Conservation (phyloP, 2,797 vertebrate species). For the Lindbergichthys nudifrons region DNA sequence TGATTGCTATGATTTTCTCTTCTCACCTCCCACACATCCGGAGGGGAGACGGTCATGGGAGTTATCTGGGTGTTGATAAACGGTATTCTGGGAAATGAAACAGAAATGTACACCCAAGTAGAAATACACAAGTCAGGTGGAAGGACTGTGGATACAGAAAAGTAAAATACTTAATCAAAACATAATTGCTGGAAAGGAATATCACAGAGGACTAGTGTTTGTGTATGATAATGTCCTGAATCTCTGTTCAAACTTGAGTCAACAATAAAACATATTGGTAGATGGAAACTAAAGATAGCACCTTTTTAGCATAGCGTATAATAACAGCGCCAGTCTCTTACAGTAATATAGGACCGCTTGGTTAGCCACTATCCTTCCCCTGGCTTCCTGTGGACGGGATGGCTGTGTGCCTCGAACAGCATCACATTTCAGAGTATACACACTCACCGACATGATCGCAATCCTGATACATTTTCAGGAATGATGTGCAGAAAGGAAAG, state of each 20-base stretch:
- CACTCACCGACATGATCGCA: conserved; percentile 22
- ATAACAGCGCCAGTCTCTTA: conserved; percentile 13
- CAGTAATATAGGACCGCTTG: conserved; percentile 42
- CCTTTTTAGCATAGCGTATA: conserved; percentile 8
- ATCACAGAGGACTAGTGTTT: background rate
- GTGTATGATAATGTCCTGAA: background rate
- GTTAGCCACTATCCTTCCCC: conserved; percentile 50
- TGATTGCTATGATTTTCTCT: conserved; percentile 6
- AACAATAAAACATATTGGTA: background rate
- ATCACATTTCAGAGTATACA: conserved; percentile 51
- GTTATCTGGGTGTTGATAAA: conserved; percentile 9
- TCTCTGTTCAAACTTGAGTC: background rate
- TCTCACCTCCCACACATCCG: conserved; percentile 6
- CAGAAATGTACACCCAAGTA: conserved; percentile 1
- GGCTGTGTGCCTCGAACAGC: conserved; percentile 61
- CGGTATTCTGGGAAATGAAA: conserved; percentile 16
- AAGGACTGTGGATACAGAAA: background rate
- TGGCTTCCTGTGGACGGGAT: conserved; percentile 56
- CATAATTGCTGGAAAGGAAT: conserved; percentile 10
- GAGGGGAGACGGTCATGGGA: conserved; percentile 9
- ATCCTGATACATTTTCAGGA: conserved; percentile 10
- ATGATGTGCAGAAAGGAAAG: conserved; percentile 15
- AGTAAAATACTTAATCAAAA: conserved; percentile 16
- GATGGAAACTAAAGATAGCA: conserved; percentile 13
- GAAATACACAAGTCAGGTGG: conserved; percentile 11